Evolutionary conservation across 2,888 invertebrate genomes (phyloP).

Genomic region (Torymus auratus): DNA sequence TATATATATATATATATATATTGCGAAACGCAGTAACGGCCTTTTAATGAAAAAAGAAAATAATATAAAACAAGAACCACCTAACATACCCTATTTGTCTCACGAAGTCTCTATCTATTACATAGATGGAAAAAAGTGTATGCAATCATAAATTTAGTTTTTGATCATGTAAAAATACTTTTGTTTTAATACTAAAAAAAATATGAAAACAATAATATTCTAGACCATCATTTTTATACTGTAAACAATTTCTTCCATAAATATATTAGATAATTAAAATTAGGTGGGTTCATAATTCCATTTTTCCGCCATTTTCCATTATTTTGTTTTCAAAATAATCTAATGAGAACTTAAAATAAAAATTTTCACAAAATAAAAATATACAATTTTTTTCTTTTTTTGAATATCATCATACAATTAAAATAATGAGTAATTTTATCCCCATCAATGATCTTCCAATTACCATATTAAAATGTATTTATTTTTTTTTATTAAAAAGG

Average conservation of each 20-base stretch:
- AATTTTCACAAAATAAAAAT: constrained; percentile 34
- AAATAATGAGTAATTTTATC: neutral
- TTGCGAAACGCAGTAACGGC: constrained; percentile 61
- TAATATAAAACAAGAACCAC: constrained; percentile 50
- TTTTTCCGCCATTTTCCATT: constrained; percentile 1
- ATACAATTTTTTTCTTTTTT: constrained; percentile 25
- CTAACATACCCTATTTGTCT: constrained; percentile 31
- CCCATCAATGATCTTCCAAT: neutral
- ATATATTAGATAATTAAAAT: constrained; percentile 5
- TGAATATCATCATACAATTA: neutral
- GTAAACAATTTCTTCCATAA: too few relatives aligned
- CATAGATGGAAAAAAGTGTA: constrained; percentile 40
- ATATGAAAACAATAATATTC: too few relatives aligned
- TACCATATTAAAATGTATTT: constrained; percentile 6
- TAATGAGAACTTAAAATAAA: constrained; percentile 39
- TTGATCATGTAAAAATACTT: too few relatives aligned
- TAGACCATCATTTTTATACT: too few relatives aligned
- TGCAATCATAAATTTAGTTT: neutral
- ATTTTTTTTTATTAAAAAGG: constrained; percentile 16
- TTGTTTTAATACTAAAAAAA: too few relatives aligned
- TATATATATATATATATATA: constrained; percentile 54
- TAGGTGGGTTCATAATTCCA: constrained; percentile 29
- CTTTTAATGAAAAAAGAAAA: constrained; percentile 52
- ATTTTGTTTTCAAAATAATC: constrained; percentile 17
- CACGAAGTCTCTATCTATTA: constrained; percentile 28